Evolutionary conservation across 2,113 vertebrate genomes (phyloP).

Genomic region (Hemibates koningsi): DNA sequence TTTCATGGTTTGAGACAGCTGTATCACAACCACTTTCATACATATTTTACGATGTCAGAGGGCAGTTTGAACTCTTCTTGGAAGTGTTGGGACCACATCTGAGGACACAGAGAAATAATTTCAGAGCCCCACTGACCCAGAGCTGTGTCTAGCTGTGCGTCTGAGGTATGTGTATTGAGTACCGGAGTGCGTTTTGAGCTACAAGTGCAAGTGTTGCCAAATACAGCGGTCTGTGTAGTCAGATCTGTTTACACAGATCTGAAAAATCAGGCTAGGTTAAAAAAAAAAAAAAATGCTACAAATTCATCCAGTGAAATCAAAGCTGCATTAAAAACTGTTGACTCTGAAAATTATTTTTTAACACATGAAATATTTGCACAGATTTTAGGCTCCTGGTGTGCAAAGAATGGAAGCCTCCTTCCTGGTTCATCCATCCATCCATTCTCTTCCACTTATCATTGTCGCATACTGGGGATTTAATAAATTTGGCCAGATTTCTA

Average conservation of each 20-base stretch:
- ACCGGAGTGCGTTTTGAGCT: background rate
- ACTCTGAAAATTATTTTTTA: background rate
- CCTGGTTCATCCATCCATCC: background rate
- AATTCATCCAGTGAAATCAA: background rate
- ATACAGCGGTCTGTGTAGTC: background rate
- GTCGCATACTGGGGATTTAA: background rate
- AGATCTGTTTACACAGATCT: background rate
- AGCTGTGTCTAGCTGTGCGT: background rate
- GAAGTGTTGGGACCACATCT: background rate
- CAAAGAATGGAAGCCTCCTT: background rate
- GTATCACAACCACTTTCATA: background rate
- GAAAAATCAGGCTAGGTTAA: background rate
- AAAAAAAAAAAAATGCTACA: background rate
- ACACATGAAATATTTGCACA: background rate
- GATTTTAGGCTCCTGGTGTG: background rate
- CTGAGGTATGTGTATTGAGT: background rate
- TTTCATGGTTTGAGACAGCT: background rate
- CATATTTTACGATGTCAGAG: background rate
- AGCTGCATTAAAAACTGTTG: background rate
- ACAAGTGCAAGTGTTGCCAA: background rate
- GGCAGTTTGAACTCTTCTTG: background rate
- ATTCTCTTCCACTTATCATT: background rate
- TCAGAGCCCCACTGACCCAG: background rate
- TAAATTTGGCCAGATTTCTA: background rate
- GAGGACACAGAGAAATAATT: background rate